Percentiles rank a stretch among this genome's conserved stretches.
These are phyloP conservation scores for Carassius auratus DNA, from an alignment of 2,113 vertebrate species.

Conservation along the genomic window DNA sequence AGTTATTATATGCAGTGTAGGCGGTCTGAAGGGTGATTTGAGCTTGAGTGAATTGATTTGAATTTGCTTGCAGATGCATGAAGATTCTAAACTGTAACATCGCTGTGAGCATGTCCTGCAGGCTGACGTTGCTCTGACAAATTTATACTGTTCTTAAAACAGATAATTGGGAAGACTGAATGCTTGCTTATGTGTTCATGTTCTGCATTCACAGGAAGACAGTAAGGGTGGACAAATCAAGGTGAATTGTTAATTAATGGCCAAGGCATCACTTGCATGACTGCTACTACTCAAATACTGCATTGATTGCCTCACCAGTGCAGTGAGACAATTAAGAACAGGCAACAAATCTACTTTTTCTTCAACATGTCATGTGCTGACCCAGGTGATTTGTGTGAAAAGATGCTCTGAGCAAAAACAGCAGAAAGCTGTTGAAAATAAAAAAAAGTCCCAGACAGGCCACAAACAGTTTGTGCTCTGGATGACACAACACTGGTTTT, in stretches of 20 bases:
- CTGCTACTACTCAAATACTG: not conserved
- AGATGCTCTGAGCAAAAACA: conserved; percentile 44
- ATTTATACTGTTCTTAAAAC: conserved; percentile 65
- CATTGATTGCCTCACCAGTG: not conserved
- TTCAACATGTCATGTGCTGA: no score
- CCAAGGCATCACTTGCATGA: not conserved
- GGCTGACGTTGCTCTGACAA: conserved; percentile 72
- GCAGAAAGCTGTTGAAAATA: conserved; percentile 27
- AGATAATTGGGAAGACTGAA: conserved; percentile 61
- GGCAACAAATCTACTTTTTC: no score
- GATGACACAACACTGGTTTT: not conserved
- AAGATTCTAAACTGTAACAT: conserved; percentile 60
- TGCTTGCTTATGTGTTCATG: not conserved
- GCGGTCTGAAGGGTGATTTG: conserved; percentile 30
- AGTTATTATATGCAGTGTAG: not conserved
- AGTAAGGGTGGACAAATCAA: not conserved
- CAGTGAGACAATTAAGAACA: no score
- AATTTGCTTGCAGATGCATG: conserved; percentile 68
- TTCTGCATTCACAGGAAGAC: conserved; percentile 4
- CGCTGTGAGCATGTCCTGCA: conserved; percentile 56
- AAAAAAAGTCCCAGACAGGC: not conserved
- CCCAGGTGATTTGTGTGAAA: conserved; percentile 32
- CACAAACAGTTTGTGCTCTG: not conserved
- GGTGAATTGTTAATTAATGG: not conserved
- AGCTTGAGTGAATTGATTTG: conserved; percentile 63